Conservation (phyloP, 2,888 invertebrate genomes). For the Plusia festucae region DNA sequence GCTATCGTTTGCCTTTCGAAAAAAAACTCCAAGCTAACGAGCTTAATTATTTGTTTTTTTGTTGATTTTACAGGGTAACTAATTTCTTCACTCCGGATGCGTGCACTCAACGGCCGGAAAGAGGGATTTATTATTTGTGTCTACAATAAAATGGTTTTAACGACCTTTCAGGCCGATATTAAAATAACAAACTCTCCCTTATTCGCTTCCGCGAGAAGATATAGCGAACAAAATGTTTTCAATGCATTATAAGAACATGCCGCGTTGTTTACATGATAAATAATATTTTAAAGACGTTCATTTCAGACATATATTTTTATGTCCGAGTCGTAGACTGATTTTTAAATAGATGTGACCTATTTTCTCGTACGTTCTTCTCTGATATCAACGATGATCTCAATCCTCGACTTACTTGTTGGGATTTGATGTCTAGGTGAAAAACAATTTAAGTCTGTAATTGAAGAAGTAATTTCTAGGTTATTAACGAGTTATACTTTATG, state of each 20-base stretch:
- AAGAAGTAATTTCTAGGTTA: slow-evolving; percentile 9
- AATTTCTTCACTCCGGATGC: slow-evolving; percentile 63
- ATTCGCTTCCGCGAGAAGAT: slow-evolving; percentile 49
- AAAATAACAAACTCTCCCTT: slow-evolving; percentile 68
- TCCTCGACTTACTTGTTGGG: slow-evolving; percentile 36
- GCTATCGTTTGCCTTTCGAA: slow-evolving; percentile 32
- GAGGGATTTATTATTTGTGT: slow-evolving; percentile 69
- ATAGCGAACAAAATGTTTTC: slow-evolving; percentile 51
- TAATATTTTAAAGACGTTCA: slow-evolving; percentile 67
- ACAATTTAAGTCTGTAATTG: neutral
- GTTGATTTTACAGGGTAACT: slow-evolving; percentile 46
- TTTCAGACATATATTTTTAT: slow-evolving; percentile 57
- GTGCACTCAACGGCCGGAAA: slow-evolving; percentile 62
- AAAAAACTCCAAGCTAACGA: slow-evolving; percentile 40
- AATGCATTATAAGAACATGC: slow-evolving; percentile 40
- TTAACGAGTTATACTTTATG: slow-evolving; percentile 16
- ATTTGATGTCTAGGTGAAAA: slow-evolving; percentile 22
- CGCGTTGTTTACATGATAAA: slow-evolving; percentile 69
- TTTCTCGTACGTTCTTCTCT: slow-evolving; percentile 50
- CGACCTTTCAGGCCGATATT: slow-evolving; percentile 60
- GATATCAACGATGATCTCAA: slow-evolving; percentile 56
- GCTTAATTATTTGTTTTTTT: slow-evolving; percentile 45
- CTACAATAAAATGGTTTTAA: slow-evolving; percentile 71
- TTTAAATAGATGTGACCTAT: slow-evolving; percentile 65
- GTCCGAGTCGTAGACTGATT: slow-evolving; percentile 54